phyloP scores from a whole-genome alignment of 1,140 invertebrate species.

The Drosophila nigrodunni region DNA sequence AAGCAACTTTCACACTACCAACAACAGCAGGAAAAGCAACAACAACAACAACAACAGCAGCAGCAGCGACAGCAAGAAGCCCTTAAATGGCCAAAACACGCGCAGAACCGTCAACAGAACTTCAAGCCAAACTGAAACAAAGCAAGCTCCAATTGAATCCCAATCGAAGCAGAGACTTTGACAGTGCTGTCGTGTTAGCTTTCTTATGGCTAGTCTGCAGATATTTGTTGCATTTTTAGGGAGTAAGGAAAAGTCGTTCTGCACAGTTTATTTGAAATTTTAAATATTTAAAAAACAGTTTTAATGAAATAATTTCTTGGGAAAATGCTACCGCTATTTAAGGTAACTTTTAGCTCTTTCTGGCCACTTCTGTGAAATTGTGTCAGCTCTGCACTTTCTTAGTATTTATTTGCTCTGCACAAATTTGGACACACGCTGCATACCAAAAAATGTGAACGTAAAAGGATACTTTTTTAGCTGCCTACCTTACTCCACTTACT shows the following conservation, averaged over 20 bases:
- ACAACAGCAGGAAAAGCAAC: conserved; percentile 19
- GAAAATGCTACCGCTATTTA: no score
- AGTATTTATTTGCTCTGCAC: conserved; percentile 72
- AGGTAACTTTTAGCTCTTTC: no score
- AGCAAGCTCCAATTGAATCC: no score
- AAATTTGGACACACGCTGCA: conserved; percentile 80
- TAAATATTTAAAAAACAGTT: no score
- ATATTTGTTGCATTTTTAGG: no score
- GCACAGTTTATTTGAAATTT: no score
- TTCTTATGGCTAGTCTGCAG: no score
- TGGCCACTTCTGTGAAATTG: no score
- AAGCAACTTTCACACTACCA: conserved; percentile 79
- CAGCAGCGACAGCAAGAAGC: conserved; percentile 33
- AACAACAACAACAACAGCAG: not conserved
- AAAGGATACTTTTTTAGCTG: conserved; percentile 76
- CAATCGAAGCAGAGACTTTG: conserved; percentile 16
- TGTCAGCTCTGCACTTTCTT: conserved; percentile 1
- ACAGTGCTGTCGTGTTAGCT: not conserved
- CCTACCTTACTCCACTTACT: conserved; percentile 25
- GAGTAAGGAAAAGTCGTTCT: no score
- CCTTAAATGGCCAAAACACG: conserved; percentile 79
- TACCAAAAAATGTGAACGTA: conserved; percentile 73
- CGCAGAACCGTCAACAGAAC: conserved; percentile 52
- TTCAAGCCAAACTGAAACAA: not conserved
- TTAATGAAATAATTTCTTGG: no score